Conservation (phyloP, 1,140 invertebrate genomes). For the Eupristina koningsbergeri region DNA sequence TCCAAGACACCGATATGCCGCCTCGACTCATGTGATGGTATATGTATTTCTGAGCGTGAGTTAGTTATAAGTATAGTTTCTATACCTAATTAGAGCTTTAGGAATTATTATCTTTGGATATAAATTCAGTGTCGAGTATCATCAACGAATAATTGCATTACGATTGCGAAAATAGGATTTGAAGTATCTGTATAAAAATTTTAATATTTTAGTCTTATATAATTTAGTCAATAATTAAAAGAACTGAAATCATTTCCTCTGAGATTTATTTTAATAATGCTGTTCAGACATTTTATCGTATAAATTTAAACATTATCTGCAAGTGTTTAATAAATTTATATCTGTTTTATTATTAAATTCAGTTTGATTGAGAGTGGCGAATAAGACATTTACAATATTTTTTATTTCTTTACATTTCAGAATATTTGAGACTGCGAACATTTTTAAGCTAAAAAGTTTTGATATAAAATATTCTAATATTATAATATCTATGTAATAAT, state of each 20-base stretch:
- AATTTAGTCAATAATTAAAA: not conserved
- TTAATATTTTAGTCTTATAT: not conserved
- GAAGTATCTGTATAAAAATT: not conserved
- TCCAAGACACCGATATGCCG: not conserved
- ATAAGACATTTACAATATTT: not conserved
- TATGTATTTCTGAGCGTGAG: not conserved
- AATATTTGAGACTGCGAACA: not conserved
- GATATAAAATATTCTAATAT: not conserved
- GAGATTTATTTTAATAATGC: not conserved
- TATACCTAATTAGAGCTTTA: too few species aligned
- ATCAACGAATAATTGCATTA: not conserved
- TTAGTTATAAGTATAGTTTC: too few species aligned
- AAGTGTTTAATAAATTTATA: not conserved
- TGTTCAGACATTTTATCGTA: not conserved
- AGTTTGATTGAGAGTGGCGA: not conserved
- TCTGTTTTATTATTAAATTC: not conserved
- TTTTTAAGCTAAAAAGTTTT: not conserved
- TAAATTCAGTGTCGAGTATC: not conserved
- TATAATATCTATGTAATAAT: too few species aligned
- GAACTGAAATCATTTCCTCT: not conserved
- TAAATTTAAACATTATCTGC: too few species aligned
- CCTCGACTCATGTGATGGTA: constrained; percentile 10
- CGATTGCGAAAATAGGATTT: not conserved
- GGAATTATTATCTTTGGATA: not conserved
- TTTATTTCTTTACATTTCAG: not conserved